phyloP scores from a whole-genome alignment of 2,888 invertebrate species.

The Lasioglossum vierecki region DNA sequence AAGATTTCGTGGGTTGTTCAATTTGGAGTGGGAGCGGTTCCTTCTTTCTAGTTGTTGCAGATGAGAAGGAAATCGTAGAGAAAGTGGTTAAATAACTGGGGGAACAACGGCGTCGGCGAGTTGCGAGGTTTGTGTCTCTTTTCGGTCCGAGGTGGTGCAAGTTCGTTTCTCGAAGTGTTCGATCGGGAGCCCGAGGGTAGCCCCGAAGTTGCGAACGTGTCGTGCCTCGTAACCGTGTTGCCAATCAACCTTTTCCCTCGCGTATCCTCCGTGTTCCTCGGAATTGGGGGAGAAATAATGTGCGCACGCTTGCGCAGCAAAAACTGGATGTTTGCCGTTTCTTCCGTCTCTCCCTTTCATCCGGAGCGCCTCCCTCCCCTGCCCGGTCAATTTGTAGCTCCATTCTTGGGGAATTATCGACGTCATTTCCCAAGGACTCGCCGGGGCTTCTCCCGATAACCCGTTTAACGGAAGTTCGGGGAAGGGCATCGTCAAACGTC shows the following conservation, averaged over 20 bases:
- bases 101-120: background rate
- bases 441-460: background rate
- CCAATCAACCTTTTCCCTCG: slow-evolving; percentile 8
- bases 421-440: background rate
- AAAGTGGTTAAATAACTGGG: background rate
- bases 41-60: background rate
- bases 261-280: background rate
- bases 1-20: background rate
- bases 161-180: background rate
- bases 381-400: slow-evolving; percentile 1
- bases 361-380: background rate
- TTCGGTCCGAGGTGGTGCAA: slow-evolving; percentile 5
- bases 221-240: slow-evolving; percentile 23
- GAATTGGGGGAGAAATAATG: slow-evolving; percentile 12
- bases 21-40: background rate
- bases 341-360: background rate
- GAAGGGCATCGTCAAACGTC: slow-evolving; percentile 10
- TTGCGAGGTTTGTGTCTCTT: background rate
- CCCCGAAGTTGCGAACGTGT: slow-evolving; percentile 20
- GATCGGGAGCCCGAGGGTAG: slow-evolving; percentile 21
- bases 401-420: slow-evolving; percentile 1
- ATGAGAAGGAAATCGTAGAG: background rate
- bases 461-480: slow-evolving; percentile 8
- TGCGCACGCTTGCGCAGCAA: background rate
- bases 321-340: background rate